Evolutionary conservation across 2,888 invertebrate species (phyloP), one percentile per base, ranked within the genome.

Genomic region (Sinhomidia bicolor): DNA sequence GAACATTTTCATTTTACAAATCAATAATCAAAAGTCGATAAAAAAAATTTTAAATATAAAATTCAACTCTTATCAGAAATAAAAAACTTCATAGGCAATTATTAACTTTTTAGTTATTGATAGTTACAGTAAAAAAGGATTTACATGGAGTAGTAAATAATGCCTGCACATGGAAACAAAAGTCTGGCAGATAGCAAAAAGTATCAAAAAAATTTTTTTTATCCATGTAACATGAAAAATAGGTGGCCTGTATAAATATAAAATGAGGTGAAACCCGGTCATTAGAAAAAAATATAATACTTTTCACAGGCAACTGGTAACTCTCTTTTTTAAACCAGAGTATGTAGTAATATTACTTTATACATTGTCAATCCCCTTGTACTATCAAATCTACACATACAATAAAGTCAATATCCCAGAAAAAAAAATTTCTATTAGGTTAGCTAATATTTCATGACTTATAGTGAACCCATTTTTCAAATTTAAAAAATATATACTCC

Each of bases 201-300:
- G n/a, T n/a, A n/a, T n/a, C n/a, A n/a, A n/a, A n/a, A n/a, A n/a
- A n/a, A n/a, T n/a, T n/a, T n/a, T n/a, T n/a, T n/a, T n/a, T n/a
- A 65, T 68, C 71, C 20, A 1, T 54, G 0, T 68, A 36, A 85
- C 85, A 85, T 85, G 85, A 85, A 80, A 85, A 85, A 85, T 85
- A 79, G 80, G 85, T 85, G 85, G 85, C 80, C 80, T 36, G 68
- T 71, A 85, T 85, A 68, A 85, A 85, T 85, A 80, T 68, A 68
- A 65, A 85, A 85, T 85, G 85, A 84, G 29, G 36, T 85, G 20
- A 32, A 65, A 79, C 79, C 5, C 41, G 36, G 80, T 68, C 71
- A 71, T 29, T 44, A 7, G 54, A 20, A 20, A 54, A 54, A 54
- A 17, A 54, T 1, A 51, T 51, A 9, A 51, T 51, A 54, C n/a